These are phyloP conservation scores for Trypoxylus dichotomus DNA, from an alignment of 1,140 invertebrate species.

Conservation along the genomic window DNA sequence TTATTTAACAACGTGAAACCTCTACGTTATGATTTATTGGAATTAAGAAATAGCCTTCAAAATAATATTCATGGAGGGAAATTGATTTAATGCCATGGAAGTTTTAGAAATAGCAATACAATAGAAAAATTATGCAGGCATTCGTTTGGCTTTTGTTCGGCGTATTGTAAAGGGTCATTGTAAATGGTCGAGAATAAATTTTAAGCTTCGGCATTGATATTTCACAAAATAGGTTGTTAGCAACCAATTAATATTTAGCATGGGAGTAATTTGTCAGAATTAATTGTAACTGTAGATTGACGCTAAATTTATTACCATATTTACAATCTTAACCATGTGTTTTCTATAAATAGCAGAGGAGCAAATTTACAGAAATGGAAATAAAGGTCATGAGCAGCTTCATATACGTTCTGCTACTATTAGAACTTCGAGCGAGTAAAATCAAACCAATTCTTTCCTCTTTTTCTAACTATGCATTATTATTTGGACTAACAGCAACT, in stretches of 20 bases:
- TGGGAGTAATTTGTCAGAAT: background rate
- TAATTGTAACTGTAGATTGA: background rate
- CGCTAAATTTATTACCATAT: background rate
- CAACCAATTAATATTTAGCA: background rate
- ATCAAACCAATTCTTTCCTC: no score
- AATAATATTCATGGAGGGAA: background rate
- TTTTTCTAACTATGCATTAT: no score
- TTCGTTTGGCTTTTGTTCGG: background rate
- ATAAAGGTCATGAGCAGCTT: no score
- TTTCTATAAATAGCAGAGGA: no score
- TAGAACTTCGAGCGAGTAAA: no score
- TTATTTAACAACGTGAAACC: background rate
- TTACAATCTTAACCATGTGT: no score
- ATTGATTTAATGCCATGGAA: background rate
- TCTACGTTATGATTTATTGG: constrained; percentile 3
- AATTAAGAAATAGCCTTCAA: constrained; percentile 5
- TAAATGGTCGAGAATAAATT: background rate
- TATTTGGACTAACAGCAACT: no score
- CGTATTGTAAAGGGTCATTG: background rate
- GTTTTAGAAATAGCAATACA: background rate
- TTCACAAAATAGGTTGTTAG: background rate
- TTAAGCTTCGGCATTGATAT: background rate
- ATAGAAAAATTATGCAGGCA: constrained; percentile 3
- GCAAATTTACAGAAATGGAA: no score
- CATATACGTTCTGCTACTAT: no score